phyloP scores from a whole-genome alignment of 2,113 vertebrate species.

The Patagioenas fasciata region DNA sequence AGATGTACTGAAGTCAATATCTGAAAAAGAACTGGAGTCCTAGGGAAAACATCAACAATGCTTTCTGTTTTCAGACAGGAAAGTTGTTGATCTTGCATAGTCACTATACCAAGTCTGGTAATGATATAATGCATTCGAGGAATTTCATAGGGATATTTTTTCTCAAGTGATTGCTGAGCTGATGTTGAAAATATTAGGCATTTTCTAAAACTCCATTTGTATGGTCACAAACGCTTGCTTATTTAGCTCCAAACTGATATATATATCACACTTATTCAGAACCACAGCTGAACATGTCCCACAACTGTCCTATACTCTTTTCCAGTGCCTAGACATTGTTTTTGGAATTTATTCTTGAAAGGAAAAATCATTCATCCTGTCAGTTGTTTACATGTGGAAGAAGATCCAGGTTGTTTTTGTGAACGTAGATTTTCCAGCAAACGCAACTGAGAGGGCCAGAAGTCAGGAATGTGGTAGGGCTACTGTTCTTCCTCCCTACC shows the following conservation, averaged over 20 bases:
- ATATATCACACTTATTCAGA: neutral
- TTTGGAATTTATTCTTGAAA: neutral
- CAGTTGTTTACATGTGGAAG: neutral
- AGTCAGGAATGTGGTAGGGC: neutral
- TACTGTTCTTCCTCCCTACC: neutral
- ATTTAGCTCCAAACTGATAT: neutral
- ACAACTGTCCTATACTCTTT: neutral
- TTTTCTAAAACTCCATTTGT: neutral
- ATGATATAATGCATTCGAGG: neutral
- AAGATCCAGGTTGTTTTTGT: neutral
- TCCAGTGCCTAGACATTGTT: neutral
- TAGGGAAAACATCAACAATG: neutral
- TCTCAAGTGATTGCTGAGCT: neutral
- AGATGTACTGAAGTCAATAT: neutral
- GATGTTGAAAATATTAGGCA: neutral
- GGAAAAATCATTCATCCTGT: neutral
- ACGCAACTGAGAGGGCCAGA: too few relatives aligned
- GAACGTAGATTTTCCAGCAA: neutral
- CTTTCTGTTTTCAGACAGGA: neutral
- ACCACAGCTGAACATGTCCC: accelerated
- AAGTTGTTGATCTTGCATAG: neutral
- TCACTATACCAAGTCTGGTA: neutral
- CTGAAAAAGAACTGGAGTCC: neutral
- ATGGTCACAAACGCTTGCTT: neutral
- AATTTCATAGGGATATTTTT: neutral